Evolutionary conservation across 2,888 invertebrate species (phyloP).

Genomic region (Acleris sparsana): DNA sequence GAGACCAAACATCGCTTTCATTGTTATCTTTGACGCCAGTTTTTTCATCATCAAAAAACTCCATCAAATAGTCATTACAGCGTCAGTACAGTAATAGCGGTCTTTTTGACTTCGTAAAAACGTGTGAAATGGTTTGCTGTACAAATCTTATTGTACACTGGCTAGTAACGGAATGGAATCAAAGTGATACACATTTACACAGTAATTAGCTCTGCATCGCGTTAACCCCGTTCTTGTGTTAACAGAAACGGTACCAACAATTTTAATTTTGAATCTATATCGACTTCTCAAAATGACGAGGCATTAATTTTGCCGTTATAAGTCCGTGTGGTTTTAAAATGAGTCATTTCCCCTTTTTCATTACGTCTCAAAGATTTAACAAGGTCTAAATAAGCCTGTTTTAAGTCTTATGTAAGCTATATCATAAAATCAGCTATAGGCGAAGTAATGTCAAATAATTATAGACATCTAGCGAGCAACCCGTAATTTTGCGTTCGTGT

Average conservation of each 20-base stretch:
- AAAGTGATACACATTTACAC: conserved; percentile 9
- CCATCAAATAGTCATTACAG: conserved; percentile 8
- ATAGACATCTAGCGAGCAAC: conserved; percentile 23
- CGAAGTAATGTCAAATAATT: conserved; percentile 34
- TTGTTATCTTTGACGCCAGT: conserved; percentile 7
- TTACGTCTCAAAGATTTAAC: conserved; percentile 1
- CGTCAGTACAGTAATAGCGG: conserved; percentile 9
- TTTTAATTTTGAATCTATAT: not conserved
- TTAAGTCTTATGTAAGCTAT: conserved; percentile 8
- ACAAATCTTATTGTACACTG: conserved; percentile 21
- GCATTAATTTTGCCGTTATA: not conserved
- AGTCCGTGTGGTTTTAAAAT: not conserved
- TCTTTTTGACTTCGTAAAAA: conserved; percentile 13
- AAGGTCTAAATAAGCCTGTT: conserved; percentile 8
- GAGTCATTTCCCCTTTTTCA: not conserved
- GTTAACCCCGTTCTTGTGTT: conserved; percentile 27
- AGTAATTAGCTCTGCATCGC: conserved; percentile 22
- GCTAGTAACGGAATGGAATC: conserved; percentile 6
- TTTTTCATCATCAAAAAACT: conserved; percentile 6
- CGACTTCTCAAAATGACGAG: not conserved
- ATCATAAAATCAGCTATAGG: conserved; percentile 27
- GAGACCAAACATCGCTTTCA: conserved; percentile 8
- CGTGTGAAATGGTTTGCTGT: conserved; percentile 21
- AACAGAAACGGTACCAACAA: conserved; percentile 17
- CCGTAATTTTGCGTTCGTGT: conserved; percentile 22